These are phyloP conservation scores for Antheraea yamamai DNA, from an alignment of 2,888 invertebrate species.

Conservation along the genomic window DNA sequence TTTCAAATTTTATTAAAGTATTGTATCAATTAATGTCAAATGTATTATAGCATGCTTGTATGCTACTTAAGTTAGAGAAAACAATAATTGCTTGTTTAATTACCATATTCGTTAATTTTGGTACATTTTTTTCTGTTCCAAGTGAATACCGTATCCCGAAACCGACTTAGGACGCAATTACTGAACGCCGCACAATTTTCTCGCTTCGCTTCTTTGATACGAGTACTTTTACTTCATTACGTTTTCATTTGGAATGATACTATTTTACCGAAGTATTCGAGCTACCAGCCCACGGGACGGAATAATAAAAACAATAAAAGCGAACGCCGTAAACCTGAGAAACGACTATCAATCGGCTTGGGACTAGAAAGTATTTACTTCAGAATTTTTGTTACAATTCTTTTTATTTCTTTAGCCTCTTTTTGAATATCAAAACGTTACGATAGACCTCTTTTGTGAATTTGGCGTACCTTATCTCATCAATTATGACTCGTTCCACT, in stretches of 20 bases:
- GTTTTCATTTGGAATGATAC: constrained; percentile 23
- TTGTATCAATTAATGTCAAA: too few species aligned
- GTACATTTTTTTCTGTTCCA: not conserved
- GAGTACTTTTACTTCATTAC: constrained; percentile 23
- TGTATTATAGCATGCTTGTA: too few species aligned
- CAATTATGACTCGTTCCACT: too few species aligned
- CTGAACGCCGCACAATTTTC: constrained; percentile 19
- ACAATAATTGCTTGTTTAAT: not conserved
- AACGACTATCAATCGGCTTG: not conserved
- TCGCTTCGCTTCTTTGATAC: constrained; percentile 25
- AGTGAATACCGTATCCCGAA: not conserved
- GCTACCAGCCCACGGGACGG: constrained; percentile 7
- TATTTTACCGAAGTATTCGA: constrained; percentile 13
- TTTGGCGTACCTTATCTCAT: too few species aligned
- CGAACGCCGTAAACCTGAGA: constrained; percentile 14
- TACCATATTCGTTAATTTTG: not conserved
- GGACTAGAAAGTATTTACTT: not conserved
- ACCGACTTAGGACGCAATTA: constrained; percentile 19
- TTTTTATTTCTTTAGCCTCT: not conserved
- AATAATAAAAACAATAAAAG: constrained; percentile 21
- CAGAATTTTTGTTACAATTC: not conserved
- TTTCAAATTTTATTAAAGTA: too few species aligned
- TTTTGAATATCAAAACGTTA: not conserved
- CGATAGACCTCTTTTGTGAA: too few species aligned
- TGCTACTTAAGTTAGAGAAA: too few species aligned